Evolutionary conservation across 2,888 invertebrate species (phyloP).

Genomic region (Leptinotarsa tumamoca): DNA sequence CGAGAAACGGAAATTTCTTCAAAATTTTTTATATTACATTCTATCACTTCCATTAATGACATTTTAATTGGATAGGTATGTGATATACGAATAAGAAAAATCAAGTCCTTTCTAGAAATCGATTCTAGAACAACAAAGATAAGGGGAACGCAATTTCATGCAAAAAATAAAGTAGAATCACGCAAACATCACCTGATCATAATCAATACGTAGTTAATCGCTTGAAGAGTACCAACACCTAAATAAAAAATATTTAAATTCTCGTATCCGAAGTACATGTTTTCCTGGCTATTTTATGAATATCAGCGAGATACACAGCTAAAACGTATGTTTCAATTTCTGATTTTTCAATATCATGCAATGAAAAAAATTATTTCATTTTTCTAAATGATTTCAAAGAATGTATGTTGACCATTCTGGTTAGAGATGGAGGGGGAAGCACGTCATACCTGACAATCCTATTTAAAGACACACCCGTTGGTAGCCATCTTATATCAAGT

Average conservation of each 20-base stretch:
- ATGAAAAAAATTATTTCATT: background rate
- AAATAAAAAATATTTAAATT: slow-evolving; percentile 27
- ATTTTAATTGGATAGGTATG: too few relatives aligned
- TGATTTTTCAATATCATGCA: background rate
- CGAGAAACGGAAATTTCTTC: too few relatives aligned
- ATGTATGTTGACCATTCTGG: slow-evolving; percentile 49
- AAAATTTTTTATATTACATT: too few relatives aligned
- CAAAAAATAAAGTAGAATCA: slow-evolving; percentile 10
- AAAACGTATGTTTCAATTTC: background rate
- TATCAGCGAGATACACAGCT: background rate
- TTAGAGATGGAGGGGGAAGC: slow-evolving; percentile 52
- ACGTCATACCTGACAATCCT: slow-evolving; percentile 31
- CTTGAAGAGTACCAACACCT: background rate
- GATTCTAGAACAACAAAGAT: slow-evolving; percentile 7
- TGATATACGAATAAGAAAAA: background rate
- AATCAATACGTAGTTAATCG: background rate
- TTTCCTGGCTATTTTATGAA: background rate
- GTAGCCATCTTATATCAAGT: background rate
- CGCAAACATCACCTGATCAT: slow-evolving; percentile 21
- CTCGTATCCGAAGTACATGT: background rate
- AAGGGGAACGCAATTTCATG: slow-evolving; percentile 11
- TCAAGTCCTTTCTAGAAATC: background rate
- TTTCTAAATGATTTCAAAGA: slow-evolving; percentile 45
- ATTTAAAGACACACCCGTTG: slow-evolving; percentile 49
- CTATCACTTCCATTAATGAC: too few relatives aligned